Base-by-base conservation (phyloP, 2,113 vertebrate species). In the Oncorhynchus gorbuscha region DNA sequence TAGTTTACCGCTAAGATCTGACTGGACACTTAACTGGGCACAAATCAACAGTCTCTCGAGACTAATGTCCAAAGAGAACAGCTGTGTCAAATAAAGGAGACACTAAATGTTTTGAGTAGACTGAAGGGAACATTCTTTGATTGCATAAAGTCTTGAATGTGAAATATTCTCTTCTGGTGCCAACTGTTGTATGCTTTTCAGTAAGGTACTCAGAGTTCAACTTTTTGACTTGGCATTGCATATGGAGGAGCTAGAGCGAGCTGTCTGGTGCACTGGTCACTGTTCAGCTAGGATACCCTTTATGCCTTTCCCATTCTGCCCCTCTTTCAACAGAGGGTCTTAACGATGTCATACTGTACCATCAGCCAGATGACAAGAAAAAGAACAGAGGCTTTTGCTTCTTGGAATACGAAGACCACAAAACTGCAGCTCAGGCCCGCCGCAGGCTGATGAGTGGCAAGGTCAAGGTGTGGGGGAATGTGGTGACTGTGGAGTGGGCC, bases 261-360 rank as follows among this genome's bases (percentile, higher is more conserved):
- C 7, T n/a, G 59, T 62, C 59, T 62, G n/a, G 2, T 62, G 20
- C 4, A 22, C 59, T 62, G 59, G n/a, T 62, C 59, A 5, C 20
- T 22, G 59, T 4, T 62, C 59, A 7, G n/a, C n/a, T 24, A 8
- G 20, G 18, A 62, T 62, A 9, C 11, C 69, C 45, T 22, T 14
- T 11, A 45, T 14, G 14, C 18, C 72, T 39, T 28, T 26, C 20
- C 30, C 55, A 16, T 45, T n/a, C 18, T 6, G 76, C 74, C 64
- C 68, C 61, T 64, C 20, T 82, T 55, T 69, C 87, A 91, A 55
- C 89, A 99, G 98, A 99, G 95, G 97, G 98, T 90, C 96, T 99
- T 91, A 99, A 97, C 91, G 97, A 99, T 91, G 98, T 99, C 91
- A 99, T 99, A 95, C 93, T 99, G 85, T 99, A 99, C 88, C 97